Conservation (phyloP, 2,888 invertebrate species). For the Saturnia pavonia region DNA sequence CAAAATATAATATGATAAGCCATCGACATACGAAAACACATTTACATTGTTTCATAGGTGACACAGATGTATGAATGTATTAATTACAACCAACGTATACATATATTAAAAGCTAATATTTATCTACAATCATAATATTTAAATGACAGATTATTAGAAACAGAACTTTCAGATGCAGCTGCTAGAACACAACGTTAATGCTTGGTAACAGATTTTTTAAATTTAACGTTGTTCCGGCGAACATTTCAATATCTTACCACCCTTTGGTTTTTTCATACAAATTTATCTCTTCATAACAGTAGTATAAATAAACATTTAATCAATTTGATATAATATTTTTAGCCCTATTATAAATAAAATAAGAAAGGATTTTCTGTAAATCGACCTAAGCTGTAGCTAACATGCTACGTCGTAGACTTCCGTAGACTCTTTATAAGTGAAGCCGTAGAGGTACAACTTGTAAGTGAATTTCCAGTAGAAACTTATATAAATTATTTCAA, state of each 20-base stretch:
- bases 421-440: conserved; percentile 7
- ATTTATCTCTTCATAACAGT: too few species aligned
- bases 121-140: too few species aligned
- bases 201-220: too few species aligned
- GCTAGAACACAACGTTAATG: too few species aligned
- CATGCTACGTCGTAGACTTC: conserved; percentile 20
- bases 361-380: background rate
- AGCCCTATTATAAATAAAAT: background rate
- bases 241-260: too few species aligned
- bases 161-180: background rate
- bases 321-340: background rate
- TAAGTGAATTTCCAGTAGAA: background rate
- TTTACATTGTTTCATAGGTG: background rate
- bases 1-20: background rate
- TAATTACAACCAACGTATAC: background rate
- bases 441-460: background rate
- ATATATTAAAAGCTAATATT: too few species aligned
- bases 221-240: too few species aligned
- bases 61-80: background rate
- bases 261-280: too few species aligned
- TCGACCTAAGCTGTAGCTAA: background rate
- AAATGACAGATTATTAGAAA: too few species aligned
- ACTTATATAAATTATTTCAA: background rate
- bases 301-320: too few species aligned
- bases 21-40: background rate